Percentiles rank a stretch among this genome's conserved stretches.
These are phyloP conservation scores for Tenthredo amoena DNA, from an alignment of 2,888 invertebrate genomes.

Conservation along the genomic window DNA sequence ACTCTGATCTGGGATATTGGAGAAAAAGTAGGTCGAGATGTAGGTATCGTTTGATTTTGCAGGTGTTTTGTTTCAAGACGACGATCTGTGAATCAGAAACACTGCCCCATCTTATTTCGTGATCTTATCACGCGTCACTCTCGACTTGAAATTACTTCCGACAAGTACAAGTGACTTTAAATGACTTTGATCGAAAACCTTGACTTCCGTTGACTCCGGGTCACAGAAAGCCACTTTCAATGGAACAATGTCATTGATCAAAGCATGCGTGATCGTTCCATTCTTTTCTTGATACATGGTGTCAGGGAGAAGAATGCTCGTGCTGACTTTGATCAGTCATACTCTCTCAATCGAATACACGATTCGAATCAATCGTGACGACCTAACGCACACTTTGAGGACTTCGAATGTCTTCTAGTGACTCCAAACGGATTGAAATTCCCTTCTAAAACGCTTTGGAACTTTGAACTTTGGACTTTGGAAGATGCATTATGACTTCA, in stretches of 20 bases:
- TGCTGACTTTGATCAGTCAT: background rate
- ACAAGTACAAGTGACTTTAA: background rate
- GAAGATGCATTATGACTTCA: background rate
- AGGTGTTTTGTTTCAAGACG: background rate
- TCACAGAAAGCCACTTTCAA: background rate
- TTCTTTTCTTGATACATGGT: background rate
- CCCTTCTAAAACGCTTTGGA: background rate
- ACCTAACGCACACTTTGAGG: background rate
- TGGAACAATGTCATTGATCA: background rate
- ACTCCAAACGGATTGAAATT: background rate
- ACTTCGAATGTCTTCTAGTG: background rate
- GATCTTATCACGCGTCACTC: background rate
- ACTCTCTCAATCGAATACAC: background rate
- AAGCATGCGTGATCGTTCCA: background rate
- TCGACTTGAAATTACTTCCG: background rate
- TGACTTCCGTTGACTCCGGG: slow-evolving; percentile 2
- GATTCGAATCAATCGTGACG: background rate
- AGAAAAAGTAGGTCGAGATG: background rate
- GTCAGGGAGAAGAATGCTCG: background rate
- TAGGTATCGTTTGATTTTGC: background rate
- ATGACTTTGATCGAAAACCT: background rate
- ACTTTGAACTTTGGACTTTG: too few species aligned
- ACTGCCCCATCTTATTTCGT: too few species aligned
- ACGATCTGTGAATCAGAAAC: background rate
- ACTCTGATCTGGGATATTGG: background rate